A percentile compares a stretch with the other conserved stretches of the same genome.
These are phyloP conservation scores for Cyclophora punctaria DNA, from an alignment of 2,888 invertebrate genomes.

Conservation along the genomic window DNA sequence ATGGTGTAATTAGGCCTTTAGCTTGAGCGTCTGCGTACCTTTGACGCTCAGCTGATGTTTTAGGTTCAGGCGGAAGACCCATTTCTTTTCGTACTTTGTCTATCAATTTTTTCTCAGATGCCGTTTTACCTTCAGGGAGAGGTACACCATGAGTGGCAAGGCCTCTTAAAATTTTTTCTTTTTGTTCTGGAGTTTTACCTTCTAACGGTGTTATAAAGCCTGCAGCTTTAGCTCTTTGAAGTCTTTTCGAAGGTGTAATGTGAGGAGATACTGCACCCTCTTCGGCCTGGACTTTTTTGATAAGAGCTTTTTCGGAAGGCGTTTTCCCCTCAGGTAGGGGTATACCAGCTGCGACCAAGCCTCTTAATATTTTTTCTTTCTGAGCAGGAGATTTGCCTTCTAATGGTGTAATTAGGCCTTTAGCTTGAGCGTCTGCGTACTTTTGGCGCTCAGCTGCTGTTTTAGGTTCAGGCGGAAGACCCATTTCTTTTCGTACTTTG, in stretches of 20 bases:
- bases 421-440: constrained; percentile 16
- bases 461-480: constrained; percentile 20
- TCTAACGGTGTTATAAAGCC: constrained; percentile 18
- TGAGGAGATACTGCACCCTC: not conserved
- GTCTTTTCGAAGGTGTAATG: constrained; percentile 16
- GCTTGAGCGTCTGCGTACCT: constrained; percentile 11
- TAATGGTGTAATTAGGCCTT: constrained; percentile 25
- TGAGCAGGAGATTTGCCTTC: constrained; percentile 24
- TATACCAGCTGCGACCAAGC: constrained; percentile 14
- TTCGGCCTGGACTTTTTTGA: constrained; percentile 17
- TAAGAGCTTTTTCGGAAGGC: constrained; percentile 20
- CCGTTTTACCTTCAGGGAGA: constrained; percentile 22
- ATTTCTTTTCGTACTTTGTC: constrained; percentile 24
- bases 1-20: constrained; percentile 19
- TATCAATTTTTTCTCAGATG: constrained; percentile 25
- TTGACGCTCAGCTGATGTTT: constrained; percentile 9
- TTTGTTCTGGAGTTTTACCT: constrained; percentile 22
- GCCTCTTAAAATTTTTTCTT: constrained; percentile 23
- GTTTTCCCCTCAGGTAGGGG: constrained; percentile 21
- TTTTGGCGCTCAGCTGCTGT: constrained; percentile 16
- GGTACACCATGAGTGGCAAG: constrained; percentile 23
- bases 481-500: constrained; percentile 20
- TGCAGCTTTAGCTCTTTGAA: constrained; percentile 22
- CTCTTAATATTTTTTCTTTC: constrained; percentile 23
- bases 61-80: constrained; percentile 26